Base-by-base conservation (phyloP, 1,140 invertebrate species). In the Megalonaias nervosa region DNA sequence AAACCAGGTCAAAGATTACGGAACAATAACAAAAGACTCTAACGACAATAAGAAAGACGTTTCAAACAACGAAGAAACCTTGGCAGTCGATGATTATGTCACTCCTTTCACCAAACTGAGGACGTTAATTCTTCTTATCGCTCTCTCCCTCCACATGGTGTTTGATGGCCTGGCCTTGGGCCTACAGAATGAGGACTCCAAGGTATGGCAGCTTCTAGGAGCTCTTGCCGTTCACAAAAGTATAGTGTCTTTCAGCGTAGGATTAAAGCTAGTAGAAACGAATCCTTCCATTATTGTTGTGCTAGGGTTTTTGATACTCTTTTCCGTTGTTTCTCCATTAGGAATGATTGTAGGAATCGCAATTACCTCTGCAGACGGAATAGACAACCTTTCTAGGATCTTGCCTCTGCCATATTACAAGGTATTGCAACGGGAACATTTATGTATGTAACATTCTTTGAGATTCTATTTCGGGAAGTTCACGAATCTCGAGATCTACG, bases 361-460 rank as follows among this genome's bases (percentile, higher is more conserved):
- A 92, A 67, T 92, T 85, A 56, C 85, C 92, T 79, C 86, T 17
- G 78, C 82, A 16, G 61, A 73, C 5, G 26, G 26, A 31, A 31
- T 31, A 31, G 65, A 87, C 60, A 64, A 59, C 13, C 6, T 57
- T 16, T 67, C 79, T 13, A 84, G 11, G 75, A 85, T 19, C 69
- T 93, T 56, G 69, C 90, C 14, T 91, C 90, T 81, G 92, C 91
- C 1, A 83, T 92, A 62, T 85, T 94, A 48, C 92, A 93, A 84
- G 93, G 92, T 56, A 75, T 97, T 21, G 96, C 96, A 19, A 95
- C 94, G 16, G 97, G 97, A 57, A 97, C 96, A 1, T 93, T 98
- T 62, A 91, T 98, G 0, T 98, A 97, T 89, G 96, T 98, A 62
- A 97, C 96, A 0, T 95, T 97, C 57, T 95, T 96, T 85, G 97